Conservation (phyloP, 2,888 invertebrate genomes). For the Hypselothyrea guttata region DNA sequence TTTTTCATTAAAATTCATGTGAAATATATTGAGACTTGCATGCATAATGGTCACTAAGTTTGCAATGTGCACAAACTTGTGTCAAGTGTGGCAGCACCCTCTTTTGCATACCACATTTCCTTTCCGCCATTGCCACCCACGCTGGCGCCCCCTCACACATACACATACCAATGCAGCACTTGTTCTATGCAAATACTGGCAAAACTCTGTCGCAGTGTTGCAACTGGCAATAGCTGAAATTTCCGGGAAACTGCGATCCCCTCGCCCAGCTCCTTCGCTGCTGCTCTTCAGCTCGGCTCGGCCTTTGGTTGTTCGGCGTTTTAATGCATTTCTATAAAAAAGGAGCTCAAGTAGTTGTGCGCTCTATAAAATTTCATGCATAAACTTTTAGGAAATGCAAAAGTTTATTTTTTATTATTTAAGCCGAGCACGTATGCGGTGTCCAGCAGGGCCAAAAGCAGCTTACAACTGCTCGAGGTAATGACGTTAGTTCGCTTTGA, state of each 20-base stretch:
- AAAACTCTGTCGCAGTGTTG: conserved; percentile 40
- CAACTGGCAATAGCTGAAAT: conserved; percentile 41
- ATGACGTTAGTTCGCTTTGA: conserved; percentile 29
- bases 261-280: background rate
- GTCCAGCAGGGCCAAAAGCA: conserved; percentile 40
- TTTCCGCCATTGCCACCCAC: conserved; percentile 1
- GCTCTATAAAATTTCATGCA: conserved; percentile 76
- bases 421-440: conserved; percentile 69
- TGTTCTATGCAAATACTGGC: conserved; percentile 56
- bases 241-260: conserved; percentile 7
- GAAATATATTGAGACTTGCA: conserved; percentile 75
- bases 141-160: background rate
- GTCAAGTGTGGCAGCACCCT: conserved; percentile 49
- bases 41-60: conserved; percentile 75
- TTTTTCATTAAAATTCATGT: conserved; percentile 73
- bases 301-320: conserved; percentile 32
- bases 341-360: conserved; percentile 65
- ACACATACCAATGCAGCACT: conserved; percentile 16
- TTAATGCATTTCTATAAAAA: conserved; percentile 56
- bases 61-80: conserved; percentile 59
- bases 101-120: conserved; percentile 6
- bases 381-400: conserved; percentile 72
- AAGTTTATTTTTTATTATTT: conserved; percentile 71
- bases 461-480: conserved; percentile 50
- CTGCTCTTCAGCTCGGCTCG: background rate